A percentile compares a stretch with the other conserved stretches of the same genome.
These are phyloP conservation scores for Sepiola atlantica DNA, from an alignment of 2,888 invertebrate genomes.

Conservation along the genomic window DNA sequence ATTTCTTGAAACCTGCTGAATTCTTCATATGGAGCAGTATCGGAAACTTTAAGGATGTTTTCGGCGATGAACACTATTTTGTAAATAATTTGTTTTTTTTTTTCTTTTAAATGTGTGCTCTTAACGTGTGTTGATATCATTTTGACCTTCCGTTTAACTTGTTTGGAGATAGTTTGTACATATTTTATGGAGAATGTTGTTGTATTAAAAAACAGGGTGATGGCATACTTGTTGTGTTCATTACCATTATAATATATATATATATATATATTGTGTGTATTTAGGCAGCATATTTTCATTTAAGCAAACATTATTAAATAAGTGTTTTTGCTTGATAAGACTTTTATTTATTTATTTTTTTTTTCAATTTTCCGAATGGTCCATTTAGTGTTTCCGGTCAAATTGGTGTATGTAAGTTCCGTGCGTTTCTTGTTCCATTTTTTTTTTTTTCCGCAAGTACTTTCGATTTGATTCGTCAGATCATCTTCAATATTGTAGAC, in stretches of 20 bases:
- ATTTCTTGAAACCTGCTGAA: conserved; percentile 43
- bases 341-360: no score
- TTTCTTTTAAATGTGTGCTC: background rate
- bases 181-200: background rate
- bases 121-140: background rate
- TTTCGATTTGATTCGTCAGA: no score
- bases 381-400: no score
- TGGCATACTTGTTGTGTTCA: background rate
- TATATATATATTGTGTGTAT: background rate
- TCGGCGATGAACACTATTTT: background rate
- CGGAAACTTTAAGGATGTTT: conserved; percentile 3
- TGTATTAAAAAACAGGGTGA: background rate
- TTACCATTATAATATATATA: background rate
- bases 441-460: no score
- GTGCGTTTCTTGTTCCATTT: no score
- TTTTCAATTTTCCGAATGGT: no score
- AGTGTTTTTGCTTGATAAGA: no score
- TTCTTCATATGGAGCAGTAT: conserved; percentile 41
- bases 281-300: no score
- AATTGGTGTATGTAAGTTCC: no score
- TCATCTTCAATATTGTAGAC: no score
- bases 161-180: background rate
- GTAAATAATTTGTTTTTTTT: conserved; percentile 18
- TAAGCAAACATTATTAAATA: no score
- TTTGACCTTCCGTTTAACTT: background rate